These are phyloP conservation scores for Chrysodeixis includens DNA, from an alignment of 2,888 invertebrate genomes.

Conservation along the genomic window DNA sequence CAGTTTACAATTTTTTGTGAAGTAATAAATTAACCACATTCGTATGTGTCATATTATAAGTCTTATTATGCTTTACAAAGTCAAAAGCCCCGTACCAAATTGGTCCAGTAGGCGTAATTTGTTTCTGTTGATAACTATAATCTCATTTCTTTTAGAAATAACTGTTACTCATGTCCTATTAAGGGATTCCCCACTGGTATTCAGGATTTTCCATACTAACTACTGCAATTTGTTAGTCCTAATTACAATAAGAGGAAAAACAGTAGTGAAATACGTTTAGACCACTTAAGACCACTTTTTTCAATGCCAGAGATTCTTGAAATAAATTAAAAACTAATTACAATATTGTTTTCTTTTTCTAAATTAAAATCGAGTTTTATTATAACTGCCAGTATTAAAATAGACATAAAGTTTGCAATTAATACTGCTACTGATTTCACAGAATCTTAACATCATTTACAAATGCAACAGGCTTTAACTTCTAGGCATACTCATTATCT, in stretches of 20 bases:
- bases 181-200: constrained; percentile 4
- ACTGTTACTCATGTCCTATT: neutral
- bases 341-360: neutral
- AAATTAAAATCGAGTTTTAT: too few relatives aligned
- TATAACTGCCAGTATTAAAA: neutral
- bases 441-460: too few relatives aligned
- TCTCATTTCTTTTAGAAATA: neutral
- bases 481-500: too few relatives aligned
- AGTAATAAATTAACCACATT: too few relatives aligned
- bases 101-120: neutral
- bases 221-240: constrained; percentile 14
- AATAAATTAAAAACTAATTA: neutral
- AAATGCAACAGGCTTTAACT: too few relatives aligned
- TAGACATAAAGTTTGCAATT: too few relatives aligned
- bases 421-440: too few relatives aligned
- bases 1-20: too few relatives aligned
- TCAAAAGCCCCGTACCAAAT: neutral
- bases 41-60: too few relatives aligned
- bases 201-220: constrained; percentile 19
- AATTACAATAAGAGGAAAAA: constrained; percentile 30
- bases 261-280: neutral
- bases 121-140: neutral
- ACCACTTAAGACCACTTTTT: neutral
- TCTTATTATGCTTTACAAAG: neutral
- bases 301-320: neutral